Base-by-base conservation (phyloP, 2,888 invertebrate species). In the Microchrysa polita region DNA sequence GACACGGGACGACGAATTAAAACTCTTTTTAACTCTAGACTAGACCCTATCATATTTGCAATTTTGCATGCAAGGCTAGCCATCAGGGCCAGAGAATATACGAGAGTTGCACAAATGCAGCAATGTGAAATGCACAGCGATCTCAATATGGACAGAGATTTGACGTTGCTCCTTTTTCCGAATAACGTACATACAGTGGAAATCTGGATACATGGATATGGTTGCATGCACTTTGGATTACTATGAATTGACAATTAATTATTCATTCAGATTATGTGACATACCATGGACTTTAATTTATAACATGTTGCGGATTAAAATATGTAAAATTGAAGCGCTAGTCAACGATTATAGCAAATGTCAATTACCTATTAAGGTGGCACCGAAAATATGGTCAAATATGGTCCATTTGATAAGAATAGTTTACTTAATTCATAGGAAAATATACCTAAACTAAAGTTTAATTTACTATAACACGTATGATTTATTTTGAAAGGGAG, bases 191-290 rank as follows among this genome's bases (percentile, higher is more conserved):
- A n/a, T n/a, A n/a, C n/a, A n/a, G n/a, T n/a, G n/a, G n/a, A n/a
- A 48, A 7, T 7, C 2, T 34, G 27, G 27, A 34, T 34, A 7
- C 27, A 34, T 34, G 27, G 27, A 34, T 34, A 34, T 34, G 7
- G 27, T 34, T 48, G 48, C 48, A 48, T 5, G 48, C 57, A 57
- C 40, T 42, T 20, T 12, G 57, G 57, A 69, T 69, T 69, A 69
- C 27, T 42, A 52, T 53, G 52, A 67, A 53, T 67, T 67, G 67
- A 40, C 69, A 52, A 69, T 69, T 69, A 57, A 69, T 69, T 69
- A 67, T 53, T 67, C 9, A 44, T n/a, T 52, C 23, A 27, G 44
- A 67, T 69, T 52, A 55, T 40, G 69, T 69, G 69, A 69, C 69
- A 69, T 57, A 52, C 40, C 57, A 34, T 55, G 20, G 57, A 42